Percentiles rank a stretch among this genome's conserved stretches.
phyloP scores from a whole-genome alignment of 1,140 invertebrate species.

The Tetramorium parvispinum region DNA sequence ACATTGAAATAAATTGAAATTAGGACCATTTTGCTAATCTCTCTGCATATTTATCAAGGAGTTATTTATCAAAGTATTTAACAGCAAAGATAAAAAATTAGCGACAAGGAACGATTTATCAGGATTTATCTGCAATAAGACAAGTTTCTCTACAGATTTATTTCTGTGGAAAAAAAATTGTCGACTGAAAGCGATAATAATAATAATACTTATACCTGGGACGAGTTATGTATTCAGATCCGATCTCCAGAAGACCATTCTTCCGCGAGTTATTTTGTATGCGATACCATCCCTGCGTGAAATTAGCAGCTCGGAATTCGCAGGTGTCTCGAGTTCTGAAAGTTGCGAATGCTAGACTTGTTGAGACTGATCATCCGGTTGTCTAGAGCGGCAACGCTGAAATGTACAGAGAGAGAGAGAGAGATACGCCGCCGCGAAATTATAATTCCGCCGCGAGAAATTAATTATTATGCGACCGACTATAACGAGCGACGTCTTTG shows the following conservation, averaged over 20 bases:
- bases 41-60: background rate
- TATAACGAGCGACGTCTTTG: constrained; percentile 38
- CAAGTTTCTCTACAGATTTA: background rate
- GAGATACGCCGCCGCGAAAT: background rate
- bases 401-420: constrained; percentile 17
- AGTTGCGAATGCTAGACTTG: constrained; percentile 28
- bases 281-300: constrained; percentile 13
- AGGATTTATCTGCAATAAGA: background rate
- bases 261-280: constrained; percentile 48
- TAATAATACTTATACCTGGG: background rate
- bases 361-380: constrained; percentile 44
- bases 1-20: constrained; percentile 7
- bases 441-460: constrained; percentile 58
- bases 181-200: background rate
- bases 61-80: background rate
- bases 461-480: constrained; percentile 59
- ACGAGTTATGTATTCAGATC: background rate
- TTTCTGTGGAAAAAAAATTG: background rate
- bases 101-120: background rate
- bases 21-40: background rate
- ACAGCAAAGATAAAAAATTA: background rate
- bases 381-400: constrained; percentile 40
- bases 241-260: background rate
- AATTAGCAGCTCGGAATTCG: constrained; percentile 42
- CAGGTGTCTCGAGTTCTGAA: constrained; percentile 31